phyloP scores from a whole-genome alignment of 2,888 invertebrate species.

The Andrena hattorfiana region DNA sequence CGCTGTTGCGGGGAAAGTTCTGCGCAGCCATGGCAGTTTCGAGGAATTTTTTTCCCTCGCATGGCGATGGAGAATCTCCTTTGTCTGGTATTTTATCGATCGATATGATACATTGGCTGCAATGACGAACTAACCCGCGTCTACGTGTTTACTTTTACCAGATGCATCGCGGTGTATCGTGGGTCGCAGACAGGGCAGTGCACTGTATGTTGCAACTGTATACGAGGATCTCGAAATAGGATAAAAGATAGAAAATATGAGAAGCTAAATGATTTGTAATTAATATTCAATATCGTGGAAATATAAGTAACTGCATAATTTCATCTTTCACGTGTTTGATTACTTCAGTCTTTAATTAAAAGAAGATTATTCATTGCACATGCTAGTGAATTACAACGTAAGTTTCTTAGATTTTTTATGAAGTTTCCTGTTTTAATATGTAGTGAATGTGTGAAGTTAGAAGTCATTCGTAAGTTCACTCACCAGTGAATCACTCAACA shows the following conservation, averaged over 20 bases:
- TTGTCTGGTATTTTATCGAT: not conserved
- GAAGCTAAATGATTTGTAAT: too few species aligned
- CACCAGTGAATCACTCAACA: conserved; percentile 43
- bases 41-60: not conserved
- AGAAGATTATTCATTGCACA: too few species aligned
- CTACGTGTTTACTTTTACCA: conserved; percentile 20
- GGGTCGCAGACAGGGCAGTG: not conserved
- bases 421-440: too few species aligned
- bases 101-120: conserved; percentile 13
- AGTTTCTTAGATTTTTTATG: too few species aligned
- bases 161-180: not conserved
- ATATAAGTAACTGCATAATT: too few species aligned
- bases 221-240: too few species aligned
- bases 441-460: not conserved
- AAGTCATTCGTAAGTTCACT: conserved; percentile 11
- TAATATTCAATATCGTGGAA: too few species aligned
- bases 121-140: conserved; percentile 1
- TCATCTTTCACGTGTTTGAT: too few species aligned
- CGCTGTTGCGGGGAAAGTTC: not conserved
- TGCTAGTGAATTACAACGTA: too few species aligned
- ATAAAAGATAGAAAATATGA: too few species aligned
- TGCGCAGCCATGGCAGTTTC: not conserved
- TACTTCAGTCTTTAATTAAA: too few species aligned
- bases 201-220: not conserved
- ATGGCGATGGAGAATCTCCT: not conserved